Evolutionary conservation across 2,888 invertebrate genomes (phyloP), one percentile per base, ranked within the genome.

Genomic region (Antheraea assamensis): DNA sequence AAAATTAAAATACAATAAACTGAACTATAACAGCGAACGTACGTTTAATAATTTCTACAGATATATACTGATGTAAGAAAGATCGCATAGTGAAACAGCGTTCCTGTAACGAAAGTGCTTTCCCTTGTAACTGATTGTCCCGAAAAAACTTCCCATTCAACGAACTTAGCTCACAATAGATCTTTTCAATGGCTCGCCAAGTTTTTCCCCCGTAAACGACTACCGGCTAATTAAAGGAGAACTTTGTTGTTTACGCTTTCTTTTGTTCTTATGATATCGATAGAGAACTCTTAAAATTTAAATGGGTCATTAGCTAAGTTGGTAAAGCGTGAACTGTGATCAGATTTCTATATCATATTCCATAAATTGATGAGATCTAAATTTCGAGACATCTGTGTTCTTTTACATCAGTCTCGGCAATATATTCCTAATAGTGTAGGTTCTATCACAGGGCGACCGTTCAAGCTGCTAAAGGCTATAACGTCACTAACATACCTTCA

Each of bases 31-130:
- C n/a, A 55, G n/a, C 55, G n/a, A 21, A n/a, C 55, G 8, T 55
- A 55, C 7, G n/a, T 55, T 8, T 15, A 24, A 4, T 13, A 13
- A 8, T 8, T 27, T 15, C 24, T 17, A 61, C 27, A 64, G 27
- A 64, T 27, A 17, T 27, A 17, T 68, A 35, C 13, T 35, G 21
- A 68, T 35, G 68, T 68, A 35, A 35, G 31, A 35, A 68, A 68
- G 68, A 68, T 68, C 71, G 49, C 71, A 35, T 27, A 58, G 55
- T 64, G 17, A 52, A 30, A 21, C 31, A 78, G 78, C 73, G 71
- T 73, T 35, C 75, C 42, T 10, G 35, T 68, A 77, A 74, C 82
- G 80, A 80, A 82, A 86, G 87, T 85, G 87, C 84, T 82, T 87
- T 87, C 79, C 74, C 82, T 79, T 86, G 87, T 87, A 81, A 70